Evolutionary conservation across 2,888 invertebrate species (phyloP), one percentile per base, ranked within the genome.

Genomic region (Corbicula japonica): DNA sequence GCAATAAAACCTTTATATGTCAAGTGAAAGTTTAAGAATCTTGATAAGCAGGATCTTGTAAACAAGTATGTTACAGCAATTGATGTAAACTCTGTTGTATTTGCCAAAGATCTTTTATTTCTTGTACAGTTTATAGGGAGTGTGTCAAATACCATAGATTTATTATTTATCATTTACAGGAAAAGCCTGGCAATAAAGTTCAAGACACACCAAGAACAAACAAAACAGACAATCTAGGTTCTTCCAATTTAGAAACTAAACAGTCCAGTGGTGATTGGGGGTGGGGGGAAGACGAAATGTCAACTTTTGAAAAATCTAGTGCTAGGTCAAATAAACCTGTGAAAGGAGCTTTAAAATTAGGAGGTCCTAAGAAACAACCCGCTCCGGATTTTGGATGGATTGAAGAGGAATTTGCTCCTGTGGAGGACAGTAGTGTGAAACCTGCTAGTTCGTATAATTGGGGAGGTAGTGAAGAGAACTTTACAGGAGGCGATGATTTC

Each of bases 401-500:
- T 26, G 83, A 85, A 38, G 82, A 85, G 21, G 90, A 90, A 46
- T 90, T 90, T 75, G 72, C 82, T 21, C 83, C 86, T 21, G 85
- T 86, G 3, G 85, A 86, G 35, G 87, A 86, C 48, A 80, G 76
- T 23, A 88, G 87, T 26, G 80, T 90, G 32, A 76, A 81, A 38
- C 87, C 89, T 2, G 86, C 90, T 26, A 89, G 89, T 76, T 79
- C 88, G 6, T 92, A 92, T 77, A 88, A 91, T 84, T 92, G 92
- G 92, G 91, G 89, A n/a, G 69, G 81, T 30, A 56, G 74, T 18
- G 68, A 76, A 4, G 34, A 62, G 0, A 62, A 61, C 10, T 79
- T 65, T n/a, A 82, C 80, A 30, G 79, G 70, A 18, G 84, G 80
- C n/a, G 87, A 86, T 61, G 89, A 90, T 63, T 91, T 92, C 86